phyloP scores from a whole-genome alignment of 1,140 invertebrate species.

The Rhagoletis zephyria region DNA sequence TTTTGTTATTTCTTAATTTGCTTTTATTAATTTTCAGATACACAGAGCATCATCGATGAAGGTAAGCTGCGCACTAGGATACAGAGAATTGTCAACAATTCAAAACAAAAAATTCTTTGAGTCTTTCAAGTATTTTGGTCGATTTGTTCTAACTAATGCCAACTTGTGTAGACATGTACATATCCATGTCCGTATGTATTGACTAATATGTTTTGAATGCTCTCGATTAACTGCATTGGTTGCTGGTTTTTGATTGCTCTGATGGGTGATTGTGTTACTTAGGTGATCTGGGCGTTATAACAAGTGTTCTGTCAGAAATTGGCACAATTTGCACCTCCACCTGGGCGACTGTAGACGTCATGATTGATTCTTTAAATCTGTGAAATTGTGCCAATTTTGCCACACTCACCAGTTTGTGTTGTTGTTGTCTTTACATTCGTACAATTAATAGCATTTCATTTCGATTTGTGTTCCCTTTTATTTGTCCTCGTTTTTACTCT shows the following conservation, averaged over 20 bases:
- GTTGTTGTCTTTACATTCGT: not conserved
- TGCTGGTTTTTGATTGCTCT: not conserved
- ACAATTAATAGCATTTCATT: not conserved
- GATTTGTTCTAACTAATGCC: not conserved
- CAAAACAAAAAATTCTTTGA: not conserved
- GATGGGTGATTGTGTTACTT: not conserved
- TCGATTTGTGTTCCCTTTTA: not conserved
- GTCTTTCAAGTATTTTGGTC: not conserved
- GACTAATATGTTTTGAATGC: not conserved
- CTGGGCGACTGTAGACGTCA: not conserved
- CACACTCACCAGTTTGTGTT: not conserved
- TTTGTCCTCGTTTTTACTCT: not conserved
- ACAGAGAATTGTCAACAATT: not conserved
- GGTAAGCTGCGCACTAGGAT: constrained; percentile 61
- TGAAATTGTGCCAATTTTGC: constrained; percentile 16
- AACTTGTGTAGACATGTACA: not conserved
- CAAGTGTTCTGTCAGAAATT: constrained; percentile 35
- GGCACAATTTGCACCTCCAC: not conserved
- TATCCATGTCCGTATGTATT: not conserved
- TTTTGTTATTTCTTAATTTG: constrained; percentile 42
- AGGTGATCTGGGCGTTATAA: constrained; percentile 1
- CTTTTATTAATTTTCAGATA: constrained; percentile 61
- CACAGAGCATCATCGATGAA: constrained; percentile 69
- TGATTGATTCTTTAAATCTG: not conserved
- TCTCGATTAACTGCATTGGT: constrained; percentile 27